These are phyloP conservation scores for Actinernus sp. DNA, from an alignment of 92 coral and sea anemone genomes.

Conservation along the genomic window DNA sequence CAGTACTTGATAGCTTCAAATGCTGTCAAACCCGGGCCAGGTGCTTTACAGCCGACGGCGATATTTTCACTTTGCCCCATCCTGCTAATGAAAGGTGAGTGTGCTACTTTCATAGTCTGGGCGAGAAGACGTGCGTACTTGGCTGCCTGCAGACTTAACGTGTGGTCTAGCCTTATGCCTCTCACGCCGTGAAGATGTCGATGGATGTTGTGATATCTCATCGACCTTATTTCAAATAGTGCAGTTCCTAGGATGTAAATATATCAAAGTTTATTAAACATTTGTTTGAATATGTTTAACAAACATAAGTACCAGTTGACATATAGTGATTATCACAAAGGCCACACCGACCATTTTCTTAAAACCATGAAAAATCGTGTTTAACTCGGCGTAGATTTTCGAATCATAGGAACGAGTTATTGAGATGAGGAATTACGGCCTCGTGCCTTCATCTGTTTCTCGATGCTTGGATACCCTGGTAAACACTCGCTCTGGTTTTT, in stretches of 20 bases:
- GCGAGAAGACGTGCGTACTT: constrained; percentile 46
- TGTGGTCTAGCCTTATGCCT: constrained; percentile 67
- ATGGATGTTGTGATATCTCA: constrained; percentile 78
- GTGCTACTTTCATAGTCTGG: constrained; percentile 36
- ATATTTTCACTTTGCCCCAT: constrained; percentile 81
- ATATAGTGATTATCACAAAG: no score
- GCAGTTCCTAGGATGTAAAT: constrained; percentile 30
- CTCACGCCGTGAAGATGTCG: constrained; percentile 64
- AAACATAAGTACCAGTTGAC: no score
- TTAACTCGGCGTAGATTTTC: no score
- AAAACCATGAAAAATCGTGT: no score
- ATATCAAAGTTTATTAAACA: no score
- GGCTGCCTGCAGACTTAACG: constrained; percentile 68
- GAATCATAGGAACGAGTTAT: no score
- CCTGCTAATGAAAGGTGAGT: constrained; percentile 45
- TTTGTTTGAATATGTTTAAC: no score
- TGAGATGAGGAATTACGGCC: no score
- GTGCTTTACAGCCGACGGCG: constrained; percentile 77
- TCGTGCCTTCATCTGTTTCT: no score
- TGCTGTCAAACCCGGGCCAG: constrained; percentile 74
- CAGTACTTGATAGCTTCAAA: constrained; percentile 85
- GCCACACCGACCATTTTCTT: no score
- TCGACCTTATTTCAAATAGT: constrained; percentile 74
- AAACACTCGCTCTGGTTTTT: no score
- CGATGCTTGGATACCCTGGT: no score